Evolutionary conservation across 2,888 invertebrate species (phyloP).

Genomic region (Amphimallon solstitiale): DNA sequence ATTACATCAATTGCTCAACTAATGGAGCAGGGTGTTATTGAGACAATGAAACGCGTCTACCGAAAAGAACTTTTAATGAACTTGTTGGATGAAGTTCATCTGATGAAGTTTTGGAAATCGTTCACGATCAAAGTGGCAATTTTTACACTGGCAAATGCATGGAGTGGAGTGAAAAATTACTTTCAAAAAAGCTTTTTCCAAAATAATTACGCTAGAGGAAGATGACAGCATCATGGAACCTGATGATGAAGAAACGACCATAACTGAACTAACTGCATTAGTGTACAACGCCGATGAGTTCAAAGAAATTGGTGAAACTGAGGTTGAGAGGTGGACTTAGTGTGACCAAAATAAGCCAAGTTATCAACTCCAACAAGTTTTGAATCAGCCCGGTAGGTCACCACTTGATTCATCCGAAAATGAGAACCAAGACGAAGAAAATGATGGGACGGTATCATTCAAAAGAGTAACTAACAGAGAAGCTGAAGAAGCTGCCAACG

Average conservation of each 20-base stretch:
- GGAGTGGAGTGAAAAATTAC: constrained; percentile 3
- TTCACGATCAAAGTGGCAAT: constrained; percentile 8
- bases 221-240: neutral
- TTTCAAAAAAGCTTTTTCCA: neutral
- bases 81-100: neutral
- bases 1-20: too few relatives aligned
- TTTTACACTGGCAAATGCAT: constrained; percentile 6
- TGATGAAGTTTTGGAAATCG: neutral
- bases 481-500: constrained; percentile 3
- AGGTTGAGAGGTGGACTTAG: neutral
- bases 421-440: neutral
- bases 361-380: constrained; percentile 2
- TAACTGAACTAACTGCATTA: constrained; percentile 8
- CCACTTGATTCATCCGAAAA: neutral
- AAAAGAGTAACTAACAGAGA: neutral
- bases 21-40: too few relatives aligned
- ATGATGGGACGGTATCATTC: too few relatives aligned
- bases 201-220: neutral
- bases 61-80: neutral
- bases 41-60: too few relatives aligned
- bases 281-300: too few relatives aligned
- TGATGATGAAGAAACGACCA: constrained; percentile 3
- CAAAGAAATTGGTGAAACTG: neutral
- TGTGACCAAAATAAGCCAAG: neutral
- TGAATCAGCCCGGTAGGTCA: neutral